Evolutionary conservation across 2,888 invertebrate species (phyloP).

Genomic region (Drosophila phalerata): DNA sequence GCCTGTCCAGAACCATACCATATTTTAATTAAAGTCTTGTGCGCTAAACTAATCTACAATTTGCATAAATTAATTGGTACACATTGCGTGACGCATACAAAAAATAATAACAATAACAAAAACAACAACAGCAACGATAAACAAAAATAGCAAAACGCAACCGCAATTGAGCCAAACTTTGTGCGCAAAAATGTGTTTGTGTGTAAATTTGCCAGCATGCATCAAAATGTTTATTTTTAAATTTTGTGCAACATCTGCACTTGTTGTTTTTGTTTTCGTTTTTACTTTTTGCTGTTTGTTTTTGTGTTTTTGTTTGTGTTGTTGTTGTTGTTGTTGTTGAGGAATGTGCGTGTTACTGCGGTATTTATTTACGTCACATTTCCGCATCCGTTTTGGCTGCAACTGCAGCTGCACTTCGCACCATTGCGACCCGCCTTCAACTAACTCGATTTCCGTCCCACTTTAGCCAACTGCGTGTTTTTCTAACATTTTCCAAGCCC

Average conservation of each 20-base stretch:
- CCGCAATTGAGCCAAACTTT: conserved; percentile 20
- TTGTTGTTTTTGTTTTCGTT: conserved; percentile 17
- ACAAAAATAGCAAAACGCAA: conserved; percentile 27
- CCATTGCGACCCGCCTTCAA: conserved; percentile 17
- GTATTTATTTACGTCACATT: conserved; percentile 77
- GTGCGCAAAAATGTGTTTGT: conserved; percentile 17
- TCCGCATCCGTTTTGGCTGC: conserved; percentile 68
- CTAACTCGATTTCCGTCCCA: conserved; percentile 62
- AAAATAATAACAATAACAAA: conserved; percentile 12
- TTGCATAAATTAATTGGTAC: conserved; percentile 53
- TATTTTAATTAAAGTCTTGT: conserved; percentile 37
- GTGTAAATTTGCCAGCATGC: conserved; percentile 43
- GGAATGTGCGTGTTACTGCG: conserved; percentile 67
- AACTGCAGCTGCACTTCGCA: conserved; percentile 51
- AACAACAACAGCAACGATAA: conserved; percentile 12
- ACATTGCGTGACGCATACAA: conserved; percentile 42
- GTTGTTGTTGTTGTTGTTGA: conserved; percentile 19
- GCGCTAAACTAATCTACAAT: conserved; percentile 32
- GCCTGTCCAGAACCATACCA: conserved; percentile 3
- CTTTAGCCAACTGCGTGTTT: conserved; percentile 68
- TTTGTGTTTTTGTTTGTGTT: conserved; percentile 15
- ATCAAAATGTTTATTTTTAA: conserved; percentile 55
- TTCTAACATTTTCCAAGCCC: conserved; percentile 63
- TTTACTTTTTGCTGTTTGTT: too few species aligned
- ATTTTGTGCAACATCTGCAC: conserved; percentile 38